Base-by-base conservation (phyloP, 2,113 vertebrate genomes). In the Actinemys pallida region DNA sequence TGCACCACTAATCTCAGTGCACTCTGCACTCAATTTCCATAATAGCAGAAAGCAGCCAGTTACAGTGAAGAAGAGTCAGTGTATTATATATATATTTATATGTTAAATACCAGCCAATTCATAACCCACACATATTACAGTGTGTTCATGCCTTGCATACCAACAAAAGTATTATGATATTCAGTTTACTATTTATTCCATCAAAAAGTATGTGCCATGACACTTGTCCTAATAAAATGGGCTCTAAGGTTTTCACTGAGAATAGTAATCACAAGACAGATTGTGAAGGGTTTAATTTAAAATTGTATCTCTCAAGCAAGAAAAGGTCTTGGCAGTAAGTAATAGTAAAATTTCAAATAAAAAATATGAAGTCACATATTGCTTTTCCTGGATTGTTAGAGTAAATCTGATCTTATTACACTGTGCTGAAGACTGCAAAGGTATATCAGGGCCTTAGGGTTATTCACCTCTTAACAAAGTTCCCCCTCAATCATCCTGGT, bases 401-500 rank as follows among this genome's bases (percentile, higher is more conserved):
- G 89, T 97, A 97, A 85, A 83, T 90, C 53, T 93, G 78, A 96
- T 57, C 62, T 47, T 88, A 79, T 93, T 95, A 79, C 94, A 49
- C 17, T 90, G 14, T 96, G 83, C 79, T 90, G 53, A 88, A 95
- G 93, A 95, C 81, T 79, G n/a, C 86, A 95, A 97, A 89, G 96
- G 96, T 90, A 92, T 82, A 95, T 87, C 91, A 56, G 91, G 89
- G 84, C 87, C 93, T 96, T 93, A 97, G 14, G 93, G 81, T 88
- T 92, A 52, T 72, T 96, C 10, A 39, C 86, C 47, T 91, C 81
- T 94, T 97, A 93, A 45, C 87, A 94, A 95, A 96, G 92, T 97
- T 94, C 96, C 96, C 53, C 50, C 76, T 97, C 96, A 90, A 82
- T 95, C 97, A 96, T 95, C 72, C 54, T 90, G 92, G 84, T 96